Percentiles rank a stretch among this genome's conserved stretches.
Conservation (phyloP, 2,113 vertebrate species). For the Gallinago undulata region DNA sequence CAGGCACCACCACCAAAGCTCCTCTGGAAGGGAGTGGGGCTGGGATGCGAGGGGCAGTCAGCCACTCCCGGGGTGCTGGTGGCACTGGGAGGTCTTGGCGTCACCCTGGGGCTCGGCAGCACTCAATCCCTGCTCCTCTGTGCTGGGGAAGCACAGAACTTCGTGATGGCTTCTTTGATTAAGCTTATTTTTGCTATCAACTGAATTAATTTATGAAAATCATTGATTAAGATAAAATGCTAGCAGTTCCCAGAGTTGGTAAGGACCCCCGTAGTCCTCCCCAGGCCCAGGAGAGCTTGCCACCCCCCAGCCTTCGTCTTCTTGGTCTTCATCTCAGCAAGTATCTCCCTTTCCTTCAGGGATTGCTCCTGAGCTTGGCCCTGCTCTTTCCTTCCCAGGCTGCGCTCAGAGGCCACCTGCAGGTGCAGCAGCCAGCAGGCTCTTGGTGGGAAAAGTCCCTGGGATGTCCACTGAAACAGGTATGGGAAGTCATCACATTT, state of each 20-base stretch:
- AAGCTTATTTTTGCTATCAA: background rate
- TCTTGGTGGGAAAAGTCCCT: background rate
- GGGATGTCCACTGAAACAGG: background rate
- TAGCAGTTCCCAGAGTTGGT: background rate
- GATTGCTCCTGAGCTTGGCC: background rate
- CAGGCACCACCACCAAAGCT: rapidly evolving
- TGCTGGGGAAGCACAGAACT: background rate
- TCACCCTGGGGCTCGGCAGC: background rate
- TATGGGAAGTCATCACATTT: background rate
- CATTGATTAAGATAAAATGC: background rate
- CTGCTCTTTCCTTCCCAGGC: background rate
- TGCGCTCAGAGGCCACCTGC: rapidly evolving
- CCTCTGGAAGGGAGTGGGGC: no score
- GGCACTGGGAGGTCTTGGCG: rapidly evolving
- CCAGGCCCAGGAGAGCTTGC: background rate
- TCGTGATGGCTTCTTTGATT: background rate
- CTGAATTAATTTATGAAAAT: background rate
- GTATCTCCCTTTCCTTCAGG: background rate
- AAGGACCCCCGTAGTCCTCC: background rate
- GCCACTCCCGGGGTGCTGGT: rapidly evolving
- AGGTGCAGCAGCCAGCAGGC: background rate
- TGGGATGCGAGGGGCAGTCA: background rate
- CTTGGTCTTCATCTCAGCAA: background rate
- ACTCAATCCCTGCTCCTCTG: rapidly evolving
- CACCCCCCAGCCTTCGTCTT: background rate